Conservation (phyloP, 2,888 invertebrate genomes). For the Drosophila paucipuncta region DNA sequence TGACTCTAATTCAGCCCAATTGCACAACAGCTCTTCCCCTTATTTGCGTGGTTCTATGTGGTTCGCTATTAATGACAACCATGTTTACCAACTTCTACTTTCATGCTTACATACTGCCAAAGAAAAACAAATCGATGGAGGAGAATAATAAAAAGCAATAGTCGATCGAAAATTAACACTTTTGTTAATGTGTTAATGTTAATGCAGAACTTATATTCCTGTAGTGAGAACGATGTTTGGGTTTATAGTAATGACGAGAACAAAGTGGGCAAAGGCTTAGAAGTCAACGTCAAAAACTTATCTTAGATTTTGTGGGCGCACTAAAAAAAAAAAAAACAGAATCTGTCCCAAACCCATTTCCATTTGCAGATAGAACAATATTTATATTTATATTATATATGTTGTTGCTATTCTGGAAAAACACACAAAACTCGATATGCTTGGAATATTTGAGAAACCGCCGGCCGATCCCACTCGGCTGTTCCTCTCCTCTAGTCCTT, state of each 20-base stretch:
- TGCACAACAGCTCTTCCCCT: slow-evolving; percentile 16
- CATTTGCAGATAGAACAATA: neutral
- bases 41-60: slow-evolving; percentile 12
- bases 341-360: neutral
- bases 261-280: neutral
- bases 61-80: slow-evolving; percentile 34
- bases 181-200: neutral
- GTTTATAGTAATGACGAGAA: neutral
- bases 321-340: neutral
- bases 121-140: neutral
- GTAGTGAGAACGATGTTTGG: neutral
- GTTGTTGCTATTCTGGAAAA: neutral
- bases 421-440: slow-evolving; percentile 23
- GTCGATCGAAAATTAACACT: neutral
- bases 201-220: neutral
- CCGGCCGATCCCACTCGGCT: slow-evolving; percentile 39
- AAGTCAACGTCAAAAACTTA: neutral
- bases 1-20: slow-evolving; percentile 37
- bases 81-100: slow-evolving; percentile 59
- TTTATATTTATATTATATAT: neutral
- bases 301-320: neutral
- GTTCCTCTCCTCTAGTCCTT: slow-evolving; percentile 37
- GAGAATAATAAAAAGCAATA: neutral
- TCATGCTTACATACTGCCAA: slow-evolving; percentile 31
- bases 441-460: slow-evolving; percentile 24